Evolutionary conservation across 2,797 vertebrate species (phyloP), one percentile per base, ranked within the genome.

Genomic region (Anolis apletophallus): DNA sequence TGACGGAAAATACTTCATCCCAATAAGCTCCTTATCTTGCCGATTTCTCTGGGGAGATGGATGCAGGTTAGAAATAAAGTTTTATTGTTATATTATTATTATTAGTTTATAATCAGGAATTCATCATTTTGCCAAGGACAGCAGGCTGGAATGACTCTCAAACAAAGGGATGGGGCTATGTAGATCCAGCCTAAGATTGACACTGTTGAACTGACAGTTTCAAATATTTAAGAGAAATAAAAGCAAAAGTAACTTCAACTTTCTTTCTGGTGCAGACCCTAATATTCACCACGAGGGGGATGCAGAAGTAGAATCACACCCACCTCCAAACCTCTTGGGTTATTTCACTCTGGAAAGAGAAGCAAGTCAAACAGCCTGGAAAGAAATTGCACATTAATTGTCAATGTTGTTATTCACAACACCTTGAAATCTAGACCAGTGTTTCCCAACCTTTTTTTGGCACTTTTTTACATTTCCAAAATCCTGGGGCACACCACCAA

Each of bases 271-370:
- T 73, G 74, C 32, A 88, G 26, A 64, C 59, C n/a, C 76, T 67
- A 5, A 17, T n/a, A 74, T 32, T 74, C 7, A 36, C 87, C 87
- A 84, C 82, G 57, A 68, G 83, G 40, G 87, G 69, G 87, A 84
- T 77, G 84, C 50, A 84, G 85, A 69, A 64, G 34, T 17, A 69
- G 13, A 64, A 80, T 34, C n/a, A 14, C 3, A 34, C 16, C 71
- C 64, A 69, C 14, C 17, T 23, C 34, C 32, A 57, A 71, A 46
- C 23, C 23, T 52, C 21, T 54, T 50, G 52, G 14, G 73, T 64
- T 29, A 46, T 83, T 83, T 61, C 23, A 46, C 26, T 52, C 59
- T 50, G 5, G 34, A 57, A 40, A 75, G 46, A 36, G 54, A 67
- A 19, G 7, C n/a, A 17, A 29, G 12, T n/a, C n/a, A 61, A 72